A percentile compares a stretch with the other conserved stretches of the same genome.
Conservation (phyloP, 1,140 invertebrate species). For the Musca vetustissima region DNA sequence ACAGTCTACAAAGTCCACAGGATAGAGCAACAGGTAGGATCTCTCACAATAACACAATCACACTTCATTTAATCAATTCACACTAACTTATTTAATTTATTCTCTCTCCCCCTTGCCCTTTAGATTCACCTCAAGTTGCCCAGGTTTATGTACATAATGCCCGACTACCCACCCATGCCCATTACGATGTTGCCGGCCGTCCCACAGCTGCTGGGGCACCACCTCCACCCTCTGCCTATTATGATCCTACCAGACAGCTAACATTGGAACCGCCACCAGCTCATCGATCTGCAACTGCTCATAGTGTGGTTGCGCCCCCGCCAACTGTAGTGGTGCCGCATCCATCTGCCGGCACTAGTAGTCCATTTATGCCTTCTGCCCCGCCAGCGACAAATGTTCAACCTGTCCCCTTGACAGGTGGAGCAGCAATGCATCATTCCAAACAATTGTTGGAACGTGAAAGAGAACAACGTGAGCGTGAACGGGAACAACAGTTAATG, state of each 20-base stretch:
- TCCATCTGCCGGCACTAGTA: slow-evolving; percentile 45
- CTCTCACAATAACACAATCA: background rate
- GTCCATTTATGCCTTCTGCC: slow-evolving; percentile 60
- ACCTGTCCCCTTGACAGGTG: slow-evolving; percentile 24
- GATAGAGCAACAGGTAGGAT: slow-evolving; percentile 71
- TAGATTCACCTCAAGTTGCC: slow-evolving; percentile 71
- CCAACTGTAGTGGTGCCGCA: slow-evolving; percentile 39
- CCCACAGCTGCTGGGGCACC: slow-evolving; percentile 38
- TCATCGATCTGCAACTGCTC: slow-evolving; percentile 59
- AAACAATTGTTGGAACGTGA: slow-evolving; percentile 44
- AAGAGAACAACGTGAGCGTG: slow-evolving; percentile 44
- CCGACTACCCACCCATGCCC: slow-evolving; percentile 56
- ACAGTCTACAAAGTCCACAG: slow-evolving; percentile 68
- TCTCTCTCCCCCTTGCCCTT: background rate
- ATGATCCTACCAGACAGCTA: slow-evolving; percentile 49
- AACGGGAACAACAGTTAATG: slow-evolving; percentile 29
- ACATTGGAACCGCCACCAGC: slow-evolving; percentile 65
- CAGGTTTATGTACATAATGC: slow-evolving; percentile 65
- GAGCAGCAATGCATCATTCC: slow-evolving; percentile 24
- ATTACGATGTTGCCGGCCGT: slow-evolving; percentile 43
- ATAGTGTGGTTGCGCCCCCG: slow-evolving; percentile 55
- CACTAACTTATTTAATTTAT: background rate
- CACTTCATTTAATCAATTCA: background rate
- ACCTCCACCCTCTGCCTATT: slow-evolving; percentile 43
- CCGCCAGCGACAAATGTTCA: slow-evolving; percentile 40